Evolutionary conservation across 92 coral and sea anemone genomes (phyloP).

Genomic region (Meandrina meandrites): DNA sequence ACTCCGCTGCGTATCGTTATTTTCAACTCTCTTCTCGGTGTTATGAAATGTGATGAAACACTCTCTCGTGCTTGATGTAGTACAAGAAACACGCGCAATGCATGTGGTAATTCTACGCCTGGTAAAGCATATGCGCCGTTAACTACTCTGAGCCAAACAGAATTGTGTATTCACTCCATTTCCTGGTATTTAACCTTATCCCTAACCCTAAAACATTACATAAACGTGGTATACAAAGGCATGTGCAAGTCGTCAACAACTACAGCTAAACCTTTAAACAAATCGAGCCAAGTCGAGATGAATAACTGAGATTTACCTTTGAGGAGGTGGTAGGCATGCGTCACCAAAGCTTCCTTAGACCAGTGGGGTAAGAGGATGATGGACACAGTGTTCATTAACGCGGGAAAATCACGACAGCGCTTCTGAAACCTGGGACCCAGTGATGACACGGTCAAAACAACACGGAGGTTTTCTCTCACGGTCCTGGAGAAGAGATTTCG

Average conservation of each 20-base stretch:
- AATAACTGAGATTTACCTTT: constrained; percentile 53
- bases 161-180: too few species aligned
- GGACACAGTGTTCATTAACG: constrained; percentile 86
- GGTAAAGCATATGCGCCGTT: too few species aligned
- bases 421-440: constrained; percentile 89
- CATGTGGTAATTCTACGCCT: background rate
- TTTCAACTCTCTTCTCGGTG: too few species aligned
- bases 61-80: too few species aligned
- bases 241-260: background rate
- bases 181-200: too few species aligned
- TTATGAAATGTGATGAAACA: too few species aligned
- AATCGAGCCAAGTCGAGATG: background rate
- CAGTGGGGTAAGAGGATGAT: constrained; percentile 91
- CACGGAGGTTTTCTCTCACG: constrained; percentile 92
- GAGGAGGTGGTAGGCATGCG: constrained; percentile 78
- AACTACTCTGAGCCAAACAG: too few species aligned
- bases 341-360: constrained; percentile 85
- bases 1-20: too few species aligned
- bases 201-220: too few species aligned
- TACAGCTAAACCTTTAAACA: background rate
- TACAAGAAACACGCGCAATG: too few species aligned
- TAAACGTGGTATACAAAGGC: background rate
- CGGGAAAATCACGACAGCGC: constrained; percentile 92
- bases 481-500: constrained; percentile 61
- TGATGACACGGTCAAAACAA: constrained; percentile 89